Conservation (phyloP, 1,140 invertebrate genomes). For the Drosophila prosaltans region DNA sequence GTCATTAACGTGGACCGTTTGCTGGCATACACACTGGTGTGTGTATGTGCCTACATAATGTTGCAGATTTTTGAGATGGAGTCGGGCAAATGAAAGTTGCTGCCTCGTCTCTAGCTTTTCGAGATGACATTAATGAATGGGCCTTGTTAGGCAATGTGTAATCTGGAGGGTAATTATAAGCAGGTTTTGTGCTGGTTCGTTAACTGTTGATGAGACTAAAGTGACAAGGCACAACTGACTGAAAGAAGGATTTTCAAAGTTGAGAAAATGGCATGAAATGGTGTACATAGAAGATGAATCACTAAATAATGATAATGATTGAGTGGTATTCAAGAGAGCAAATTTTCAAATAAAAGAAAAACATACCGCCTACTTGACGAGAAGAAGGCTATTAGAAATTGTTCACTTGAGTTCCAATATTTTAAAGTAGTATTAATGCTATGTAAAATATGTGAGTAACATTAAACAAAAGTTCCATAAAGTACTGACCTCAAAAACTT, state of each 20-base stretch:
- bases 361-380: no score
- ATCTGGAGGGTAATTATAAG: conserved; percentile 25
- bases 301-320: conserved; percentile 8
- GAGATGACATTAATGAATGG: conserved; percentile 23
- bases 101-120: conserved; percentile 4
- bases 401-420: no score
- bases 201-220: conserved; percentile 18
- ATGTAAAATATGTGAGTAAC: no score
- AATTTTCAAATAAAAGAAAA: background rate
- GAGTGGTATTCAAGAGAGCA: background rate
- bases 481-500: no score
- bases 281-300: conserved; percentile 13
- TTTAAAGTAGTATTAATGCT: no score
- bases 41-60: conserved; percentile 1
- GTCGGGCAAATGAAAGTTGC: background rate
- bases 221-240: conserved; percentile 9
- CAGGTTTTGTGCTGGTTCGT: conserved; percentile 24
- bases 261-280: background rate
- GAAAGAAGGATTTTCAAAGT: conserved; percentile 1
- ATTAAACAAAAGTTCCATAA: no score
- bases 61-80: conserved; percentile 16
- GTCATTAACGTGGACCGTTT: conserved; percentile 15
- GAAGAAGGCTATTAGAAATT: no score
- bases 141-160: conserved; percentile 24
- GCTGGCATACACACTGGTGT: background rate